Evolutionary conservation across 2,888 invertebrate genomes (phyloP), one percentile per base, ranked within the genome.

Genomic region (Melanophora roralis): DNA sequence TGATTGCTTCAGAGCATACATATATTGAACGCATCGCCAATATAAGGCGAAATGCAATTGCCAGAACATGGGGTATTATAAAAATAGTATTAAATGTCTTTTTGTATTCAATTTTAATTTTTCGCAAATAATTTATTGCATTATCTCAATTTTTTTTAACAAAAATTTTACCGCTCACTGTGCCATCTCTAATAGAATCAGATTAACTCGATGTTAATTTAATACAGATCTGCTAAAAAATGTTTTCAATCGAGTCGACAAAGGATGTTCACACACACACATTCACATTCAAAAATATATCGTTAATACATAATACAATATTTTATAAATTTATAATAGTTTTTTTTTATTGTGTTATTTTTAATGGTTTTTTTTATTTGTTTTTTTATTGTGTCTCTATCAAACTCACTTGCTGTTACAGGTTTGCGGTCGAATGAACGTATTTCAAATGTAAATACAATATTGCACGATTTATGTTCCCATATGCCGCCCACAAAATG

Each of bases 401-500:
- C 43, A 60, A 53, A 53, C 60, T 71, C 60, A 79, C 79, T 75
- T 72, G 79, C 51, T 68, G 47, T 71, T 57, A 16, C 45, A 53
- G 65, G 36, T 55, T 32, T 74, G 36, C 47, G 47, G 40, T 23
- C 62, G 43, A 11, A 23, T 57, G 21, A 27, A 23, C 38, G 27
- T 27, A 36, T 59, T 59, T 68, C 23, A 62, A 53, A 76, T 64
- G 67, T 72, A 40, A 71, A 80, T 69, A 74, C 23, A 64, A 68
- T 57, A 72, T 38, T 49, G 36, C 72, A 80, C 75, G 80, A 80
- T 72, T 76, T 80, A 79, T 71, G 68, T 53, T 32, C n/a, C 67
- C 67, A 67, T 60, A 73, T 65, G 43, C 74, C 79, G 79, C 79
- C 79, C 75, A 79, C 79, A 60, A 55, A 62, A 59, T 67, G 79